Evolutionary conservation across 2,113 vertebrate species (phyloP).

Genomic region (Percopsis transmontana): DNA sequence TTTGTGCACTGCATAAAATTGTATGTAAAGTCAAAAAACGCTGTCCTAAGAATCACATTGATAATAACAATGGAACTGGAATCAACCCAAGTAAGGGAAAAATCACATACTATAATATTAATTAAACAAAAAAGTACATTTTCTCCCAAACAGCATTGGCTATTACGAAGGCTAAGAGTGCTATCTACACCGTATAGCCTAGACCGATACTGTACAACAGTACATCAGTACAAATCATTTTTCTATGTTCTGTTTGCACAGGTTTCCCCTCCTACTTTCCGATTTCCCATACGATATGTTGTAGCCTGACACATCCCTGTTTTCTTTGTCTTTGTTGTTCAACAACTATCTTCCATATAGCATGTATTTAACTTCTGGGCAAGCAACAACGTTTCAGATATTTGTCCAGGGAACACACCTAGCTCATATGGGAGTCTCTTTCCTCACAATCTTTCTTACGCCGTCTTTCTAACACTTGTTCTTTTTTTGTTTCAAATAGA

Average conservation of each 20-base stretch:
- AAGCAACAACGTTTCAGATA: constrained; percentile 57
- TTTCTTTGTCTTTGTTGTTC: constrained; percentile 72
- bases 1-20: constrained; percentile 20
- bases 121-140: no score
- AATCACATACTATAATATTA: no score
- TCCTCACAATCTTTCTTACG: constrained; percentile 46
- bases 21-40: constrained; percentile 34
- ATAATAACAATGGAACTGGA: no score
- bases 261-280: constrained; percentile 8
- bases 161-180: no score
- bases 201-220: background rate
- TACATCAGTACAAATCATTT: constrained; percentile 33
- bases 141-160: no score
- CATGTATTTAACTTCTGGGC: constrained; percentile 62
- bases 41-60: no score
- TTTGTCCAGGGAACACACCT: constrained; percentile 42
- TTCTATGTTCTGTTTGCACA: constrained; percentile 9
- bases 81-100: no score
- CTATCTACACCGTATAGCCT: no score
- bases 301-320: constrained; percentile 62
- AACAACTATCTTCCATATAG: constrained; percentile 53
- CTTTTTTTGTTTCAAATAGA: constrained; percentile 72
- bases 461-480: constrained; percentile 26
- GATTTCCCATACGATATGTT: constrained; percentile 47
- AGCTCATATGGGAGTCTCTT: constrained; percentile 31